Base-by-base conservation (phyloP, 2,888 invertebrate species). In the Poecilus cupreus region DNA sequence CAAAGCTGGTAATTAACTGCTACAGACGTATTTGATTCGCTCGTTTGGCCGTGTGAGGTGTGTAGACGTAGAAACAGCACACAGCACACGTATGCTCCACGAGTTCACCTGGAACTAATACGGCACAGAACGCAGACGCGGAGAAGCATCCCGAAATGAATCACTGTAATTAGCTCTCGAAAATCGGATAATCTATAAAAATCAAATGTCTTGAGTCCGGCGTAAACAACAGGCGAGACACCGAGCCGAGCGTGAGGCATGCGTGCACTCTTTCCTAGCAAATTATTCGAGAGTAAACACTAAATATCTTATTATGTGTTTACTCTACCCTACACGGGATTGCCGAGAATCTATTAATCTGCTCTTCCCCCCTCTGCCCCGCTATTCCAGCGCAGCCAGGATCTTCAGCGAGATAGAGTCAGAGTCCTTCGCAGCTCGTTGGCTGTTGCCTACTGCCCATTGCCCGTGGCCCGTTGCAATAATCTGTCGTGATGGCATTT, bases 381-480 rank as follows among this genome's bases (percentile, higher is more conserved):
- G 83, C 86, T n/a, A n/a, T n/a, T n/a, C n/a, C n/a, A n/a, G n/a
- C n/a, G 86, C 87, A 87, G 86, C 87, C 87, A 87, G 86, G 86
- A 85, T 86, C 86, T 86, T 85, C 84, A 81, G 84, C 84, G 85
- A 84, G 85, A 84, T 85, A 84, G 85, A 83, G 86, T 85, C 85
- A 84, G 85, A 83, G 86, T 85, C 85, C 85, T 86, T 85, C 84
- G 82, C 82, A 82, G 26, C 18, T 75, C 26, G 26, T 2, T 32
- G 20, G 20, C 26, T 26, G 26, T 26, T 26, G 26, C 26, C 26
- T 26, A 26, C 26, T 26, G 26, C 26, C 26, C 5, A 26, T 26
- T 26, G 2, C 5, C 26, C 16, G 18, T 6, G 22, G 49, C 18
- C 16, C 20, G 51, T 51, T 51, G 51, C 51, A 51, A 51, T 68